Base-by-base conservation (phyloP, 2,797 vertebrate genomes). In the Loriculus beryllinus region DNA sequence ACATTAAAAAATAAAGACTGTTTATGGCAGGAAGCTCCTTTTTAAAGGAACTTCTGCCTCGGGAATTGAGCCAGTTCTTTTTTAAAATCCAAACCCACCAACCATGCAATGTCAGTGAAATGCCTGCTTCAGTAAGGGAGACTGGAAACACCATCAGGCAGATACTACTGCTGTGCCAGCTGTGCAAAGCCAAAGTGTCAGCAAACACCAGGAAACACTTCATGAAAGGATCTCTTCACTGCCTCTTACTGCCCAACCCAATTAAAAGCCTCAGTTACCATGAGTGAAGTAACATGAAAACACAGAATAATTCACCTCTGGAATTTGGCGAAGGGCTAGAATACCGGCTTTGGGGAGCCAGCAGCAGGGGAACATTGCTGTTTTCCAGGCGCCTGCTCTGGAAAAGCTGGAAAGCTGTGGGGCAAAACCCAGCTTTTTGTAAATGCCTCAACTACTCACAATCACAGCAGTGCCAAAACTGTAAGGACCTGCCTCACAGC, bases 1-100 rank as follows among this genome's bases (percentile, higher is more conserved):
- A 90, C 56, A 71, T 95, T 95, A 94, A 95, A 95, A 91, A 94
- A 95, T 92, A 94, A 97, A 95, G 90, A 80, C 76, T 47, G 63
- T 82, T 90, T 64, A 48, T 19, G 0, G 87, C 79, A 96, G 92
- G 89, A 91, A 91, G 56, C 71, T 88, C 52, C 84, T 91, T 93
- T 83, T 95, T 88, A 88, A 75, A 91, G 85, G 54, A 94, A 92
- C 42, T 88, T 87, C 67, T 86, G 74, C 70, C 64, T 88, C 62
- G 77, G 94, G 87, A 96, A 95, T 88, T 31, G 39, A 94, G 89
- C 63, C 91, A 77, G 67, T 45, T 49, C 65, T 74, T 63, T 40
- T 1, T 15, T 7, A 47, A 70, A 45, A 4, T 7, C 29, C 8
- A 43, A 28, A 48, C 26, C 1, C 49, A 60, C 69, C 65, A 70